Evolutionary conservation across 2,888 invertebrate species (phyloP), one percentile per base, ranked within the genome.

Genomic region (Tenthredo scrophulariae): DNA sequence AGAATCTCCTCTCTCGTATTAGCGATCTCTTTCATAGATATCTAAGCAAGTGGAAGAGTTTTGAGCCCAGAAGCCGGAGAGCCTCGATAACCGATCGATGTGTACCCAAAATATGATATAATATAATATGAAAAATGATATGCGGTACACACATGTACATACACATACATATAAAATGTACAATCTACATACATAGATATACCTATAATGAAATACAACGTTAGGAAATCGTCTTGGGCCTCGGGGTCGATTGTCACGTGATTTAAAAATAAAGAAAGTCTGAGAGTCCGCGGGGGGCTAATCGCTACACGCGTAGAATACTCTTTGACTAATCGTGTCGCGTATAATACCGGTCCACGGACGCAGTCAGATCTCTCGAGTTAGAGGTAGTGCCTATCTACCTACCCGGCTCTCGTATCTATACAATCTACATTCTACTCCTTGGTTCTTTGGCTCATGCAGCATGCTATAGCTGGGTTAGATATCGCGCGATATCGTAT

Each of bases 271-370:
- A 67, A 83, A 83, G 43, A 83, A 83, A 83, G 70, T 70, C 83
- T 18, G 9, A n/a, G 33, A 65, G 83, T 83, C 83, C 33, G 83
- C 83, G 67, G 83, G 83, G 83, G 83, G 83, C 83, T 83, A 83
- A 83, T 83, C 83, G 83, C 46, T 83, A 83, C 83, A 83, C 83
- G 83, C 65, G 83, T 83, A 83, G 83, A 67, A 83, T 83, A 70
- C 83, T 83, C 67, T 70, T 83, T 83, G 83, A 83, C 83, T 83
- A 83, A 83, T 83, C 83, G 70, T 50, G 83, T 83, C 83, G 83
- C 65, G 83, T 83, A 83, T 83, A 43, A 70, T 83, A 83, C 83
- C 83, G 83, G 83, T 83, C 46, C 67, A 70, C 67, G 43, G 67
- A 67, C 67, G 50, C 33, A 43, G 83, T 40, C 33, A 46, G 83